phyloP scores from a whole-genome alignment of 2,113 vertebrate species.

The Baryphthengus martii region DNA sequence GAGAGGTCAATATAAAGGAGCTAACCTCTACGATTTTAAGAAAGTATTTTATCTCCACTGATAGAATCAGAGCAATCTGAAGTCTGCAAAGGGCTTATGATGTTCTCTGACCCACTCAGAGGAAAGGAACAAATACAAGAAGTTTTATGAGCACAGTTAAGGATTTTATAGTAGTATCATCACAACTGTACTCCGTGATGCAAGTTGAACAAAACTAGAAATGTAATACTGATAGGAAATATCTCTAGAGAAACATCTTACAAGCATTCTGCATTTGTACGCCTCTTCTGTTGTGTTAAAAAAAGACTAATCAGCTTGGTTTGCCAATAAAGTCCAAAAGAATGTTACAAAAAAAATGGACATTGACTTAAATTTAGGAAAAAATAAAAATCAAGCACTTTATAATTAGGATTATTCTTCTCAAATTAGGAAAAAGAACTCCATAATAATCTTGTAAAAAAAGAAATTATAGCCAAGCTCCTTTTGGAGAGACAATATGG shows the following conservation, averaged over 20 bases:
- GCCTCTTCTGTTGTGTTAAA: neutral
- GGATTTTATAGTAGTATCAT: neutral
- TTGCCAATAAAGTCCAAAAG: neutral
- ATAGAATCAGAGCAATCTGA: neutral
- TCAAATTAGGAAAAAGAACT: neutral
- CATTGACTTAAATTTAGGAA: neutral
- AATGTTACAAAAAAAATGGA: neutral
- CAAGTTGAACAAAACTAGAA: neutral
- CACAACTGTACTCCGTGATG: neutral
- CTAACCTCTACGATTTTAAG: neutral
- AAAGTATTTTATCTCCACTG: neutral
- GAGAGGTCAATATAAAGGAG: neutral
- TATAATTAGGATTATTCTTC: neutral
- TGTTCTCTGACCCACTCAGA: neutral
- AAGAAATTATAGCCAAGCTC: neutral
- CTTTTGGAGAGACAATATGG: neutral
- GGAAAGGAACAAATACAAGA: neutral
- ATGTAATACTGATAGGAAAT: neutral
- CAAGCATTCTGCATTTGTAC: neutral
- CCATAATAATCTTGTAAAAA: neutral
- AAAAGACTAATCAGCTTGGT: neutral
- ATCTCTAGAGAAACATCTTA: neutral
- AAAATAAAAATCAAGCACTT: neutral
- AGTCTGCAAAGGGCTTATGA: neutral
- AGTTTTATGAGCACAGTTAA: neutral